phyloP scores from a whole-genome alignment of 2,888 invertebrate genomes.

The Matsumyia berberina region DNA sequence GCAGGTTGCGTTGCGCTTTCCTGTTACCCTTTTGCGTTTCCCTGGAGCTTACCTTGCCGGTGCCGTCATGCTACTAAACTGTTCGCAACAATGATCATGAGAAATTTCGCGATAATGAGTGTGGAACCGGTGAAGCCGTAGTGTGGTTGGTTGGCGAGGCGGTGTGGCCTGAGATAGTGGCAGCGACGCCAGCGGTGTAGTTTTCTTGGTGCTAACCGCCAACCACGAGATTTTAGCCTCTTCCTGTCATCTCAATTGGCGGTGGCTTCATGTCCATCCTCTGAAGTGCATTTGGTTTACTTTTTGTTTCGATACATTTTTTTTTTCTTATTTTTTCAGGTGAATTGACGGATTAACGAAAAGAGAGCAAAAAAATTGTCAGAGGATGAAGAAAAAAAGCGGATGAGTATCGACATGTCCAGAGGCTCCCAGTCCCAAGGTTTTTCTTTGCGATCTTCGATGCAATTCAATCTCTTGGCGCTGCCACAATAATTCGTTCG shows the following conservation, averaged over 20 bases:
- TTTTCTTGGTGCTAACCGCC: slow-evolving; percentile 72
- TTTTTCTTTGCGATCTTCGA: slow-evolving; percentile 49
- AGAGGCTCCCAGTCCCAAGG: slow-evolving; percentile 75
- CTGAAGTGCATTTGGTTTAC: slow-evolving; percentile 61
- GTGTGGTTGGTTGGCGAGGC: slow-evolving; percentile 59
- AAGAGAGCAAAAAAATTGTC: slow-evolving; percentile 55
- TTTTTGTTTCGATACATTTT: slow-evolving; percentile 36
- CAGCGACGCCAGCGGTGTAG: slow-evolving; percentile 41
- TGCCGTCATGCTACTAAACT: slow-evolving; percentile 73
- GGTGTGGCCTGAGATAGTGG: slow-evolving; percentile 52
- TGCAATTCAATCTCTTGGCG: slow-evolving; percentile 76
- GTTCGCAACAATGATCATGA: slow-evolving; percentile 76
- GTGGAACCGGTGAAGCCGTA: slow-evolving; percentile 74
- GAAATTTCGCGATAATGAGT: slow-evolving; percentile 77
- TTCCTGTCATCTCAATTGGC: slow-evolving; percentile 77
- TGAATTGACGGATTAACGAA: slow-evolving; percentile 76
- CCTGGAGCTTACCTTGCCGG: slow-evolving; percentile 27
- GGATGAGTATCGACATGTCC: slow-evolving; percentile 76
- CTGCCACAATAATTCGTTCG: slow-evolving; percentile 76
- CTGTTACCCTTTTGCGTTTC: slow-evolving; percentile 27
- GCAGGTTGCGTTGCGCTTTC: slow-evolving; percentile 6
- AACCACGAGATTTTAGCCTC: slow-evolving; percentile 77
- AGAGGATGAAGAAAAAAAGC: slow-evolving; percentile 35
- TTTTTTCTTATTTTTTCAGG: slow-evolving; percentile 53
- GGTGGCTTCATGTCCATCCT: slow-evolving; percentile 72